Conservation (phyloP, 2,797 vertebrate genomes). For the Pristis pectinata region DNA sequence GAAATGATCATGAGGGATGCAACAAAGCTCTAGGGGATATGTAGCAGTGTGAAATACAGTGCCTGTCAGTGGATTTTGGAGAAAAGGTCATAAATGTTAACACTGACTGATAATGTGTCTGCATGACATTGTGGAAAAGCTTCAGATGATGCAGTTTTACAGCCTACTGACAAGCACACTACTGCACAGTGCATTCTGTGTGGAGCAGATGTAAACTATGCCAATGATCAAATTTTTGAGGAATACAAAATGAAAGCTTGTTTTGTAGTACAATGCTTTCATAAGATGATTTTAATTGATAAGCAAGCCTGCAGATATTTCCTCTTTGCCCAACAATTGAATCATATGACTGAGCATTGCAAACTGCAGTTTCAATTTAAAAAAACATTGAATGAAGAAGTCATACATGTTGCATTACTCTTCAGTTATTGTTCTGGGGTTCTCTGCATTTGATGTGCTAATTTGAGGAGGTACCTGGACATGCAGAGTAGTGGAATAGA, state of each 20-base stretch:
- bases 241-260: neutral
- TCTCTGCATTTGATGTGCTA: too few relatives aligned
- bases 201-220: neutral
- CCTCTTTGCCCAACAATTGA: neutral
- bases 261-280: neutral
- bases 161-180: neutral
- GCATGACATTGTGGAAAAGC: neutral
- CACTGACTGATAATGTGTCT: neutral
- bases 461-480: too few relatives aligned
- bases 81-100: slow-evolving; percentile 21
- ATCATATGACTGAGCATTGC: too few relatives aligned
- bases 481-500: too few relatives aligned
- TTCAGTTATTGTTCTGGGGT: too few relatives aligned
- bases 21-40: neutral
- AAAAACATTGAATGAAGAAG: too few relatives aligned
- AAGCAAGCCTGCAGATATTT: neutral
- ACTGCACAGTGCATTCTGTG: neutral
- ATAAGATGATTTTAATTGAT: neutral
- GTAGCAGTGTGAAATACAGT: slow-evolving; percentile 2
- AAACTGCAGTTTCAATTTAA: too few relatives aligned
- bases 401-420: too few relatives aligned
- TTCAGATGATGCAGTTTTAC: neutral
- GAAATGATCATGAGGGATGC: neutral
- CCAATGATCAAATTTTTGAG: neutral
- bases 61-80: neutral